These are phyloP conservation scores for Pseudoips prasinana DNA, from an alignment of 2,888 invertebrate genomes.

Conservation along the genomic window DNA sequence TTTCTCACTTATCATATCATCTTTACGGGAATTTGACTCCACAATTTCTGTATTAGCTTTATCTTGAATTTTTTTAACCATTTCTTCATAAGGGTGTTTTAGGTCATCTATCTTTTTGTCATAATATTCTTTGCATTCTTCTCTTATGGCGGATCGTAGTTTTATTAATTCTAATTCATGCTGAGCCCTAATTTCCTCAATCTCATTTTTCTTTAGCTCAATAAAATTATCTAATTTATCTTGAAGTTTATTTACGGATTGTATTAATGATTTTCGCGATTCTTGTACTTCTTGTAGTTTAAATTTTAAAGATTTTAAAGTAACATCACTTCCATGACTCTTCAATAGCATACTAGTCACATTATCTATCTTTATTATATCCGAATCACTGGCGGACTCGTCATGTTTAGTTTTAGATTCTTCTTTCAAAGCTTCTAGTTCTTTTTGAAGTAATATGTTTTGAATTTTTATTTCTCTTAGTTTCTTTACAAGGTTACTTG, in stretches of 20 bases:
- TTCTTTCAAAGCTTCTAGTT: conserved; percentile 49
- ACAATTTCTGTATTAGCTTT: conserved; percentile 36
- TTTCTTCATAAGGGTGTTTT: conserved; percentile 45
- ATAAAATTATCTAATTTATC: conserved; percentile 49
- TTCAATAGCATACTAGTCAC: conserved; percentile 40
- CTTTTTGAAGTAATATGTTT: conserved; percentile 54
- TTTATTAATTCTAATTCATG: conserved; percentile 56
- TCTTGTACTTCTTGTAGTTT: conserved; percentile 56
- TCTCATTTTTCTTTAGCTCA: conserved; percentile 53
- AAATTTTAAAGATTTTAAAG: conserved; percentile 47
- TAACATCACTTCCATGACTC: conserved; percentile 40
- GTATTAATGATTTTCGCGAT: conserved; percentile 47
- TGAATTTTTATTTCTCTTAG: conserved; percentile 67
- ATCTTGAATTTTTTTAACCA: conserved; percentile 42
- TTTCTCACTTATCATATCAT: conserved; percentile 46
- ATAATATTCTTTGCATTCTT: conserved; percentile 45
- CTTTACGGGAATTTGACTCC: conserved; percentile 34
- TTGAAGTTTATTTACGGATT: conserved; percentile 48
- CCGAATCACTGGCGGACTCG: conserved; percentile 26
- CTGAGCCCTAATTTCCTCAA: conserved; percentile 54
- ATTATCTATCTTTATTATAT: conserved; percentile 42
- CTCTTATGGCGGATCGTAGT: conserved; percentile 42
- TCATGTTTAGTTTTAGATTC: conserved; percentile 35
- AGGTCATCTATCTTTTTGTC: conserved; percentile 55
- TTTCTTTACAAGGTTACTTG: conserved; percentile 58